A percentile compares a stretch with the other conserved stretches of the same genome.
These are phyloP conservation scores for Watsonalla cultraria DNA, from an alignment of 2,888 invertebrate genomes.

Conservation along the genomic window DNA sequence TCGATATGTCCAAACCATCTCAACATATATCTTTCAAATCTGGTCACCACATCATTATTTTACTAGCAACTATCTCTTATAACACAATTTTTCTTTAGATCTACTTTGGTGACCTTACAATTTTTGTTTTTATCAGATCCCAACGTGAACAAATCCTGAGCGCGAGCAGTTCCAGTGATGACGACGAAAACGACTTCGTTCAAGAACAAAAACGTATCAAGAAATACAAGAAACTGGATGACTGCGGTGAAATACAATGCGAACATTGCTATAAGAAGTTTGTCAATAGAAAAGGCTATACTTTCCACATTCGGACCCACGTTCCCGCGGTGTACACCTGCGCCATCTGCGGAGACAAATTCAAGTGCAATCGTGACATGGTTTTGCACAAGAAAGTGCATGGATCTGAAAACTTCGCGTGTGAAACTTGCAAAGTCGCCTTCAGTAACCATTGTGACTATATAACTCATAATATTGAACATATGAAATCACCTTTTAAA, in stretches of 20 bases:
- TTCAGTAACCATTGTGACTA: conserved; percentile 30
- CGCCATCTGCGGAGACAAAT: conserved; percentile 19
- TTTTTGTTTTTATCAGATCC: not conserved
- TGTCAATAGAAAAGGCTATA: conserved; percentile 4
- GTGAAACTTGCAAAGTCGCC: conserved; percentile 23
- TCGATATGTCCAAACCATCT: too few relatives aligned
- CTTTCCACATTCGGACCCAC: conserved; percentile 13
- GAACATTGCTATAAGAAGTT: conserved; percentile 8
- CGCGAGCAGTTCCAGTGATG: not conserved
- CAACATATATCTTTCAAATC: too few relatives aligned
- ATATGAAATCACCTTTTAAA: conserved; percentile 9
- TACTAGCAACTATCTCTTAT: too few relatives aligned
- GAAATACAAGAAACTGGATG: too few relatives aligned
- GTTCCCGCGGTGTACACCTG: conserved; percentile 11
- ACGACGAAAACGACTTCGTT: not conserved
- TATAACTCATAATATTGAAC: conserved; percentile 20
- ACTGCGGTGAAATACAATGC: not conserved
- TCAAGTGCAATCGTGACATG: conserved; percentile 23
- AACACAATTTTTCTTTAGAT: too few relatives aligned
- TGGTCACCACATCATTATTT: too few relatives aligned
- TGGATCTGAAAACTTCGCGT: conserved; percentile 17
- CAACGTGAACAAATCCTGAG: not conserved
- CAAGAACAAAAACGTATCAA: not conserved
- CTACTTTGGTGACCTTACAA: too few relatives aligned
- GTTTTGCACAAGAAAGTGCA: conserved; percentile 27